These are phyloP conservation scores for Delichon dasypus DNA, from an alignment of 2,797 vertebrate species.

Conservation along the genomic window DNA sequence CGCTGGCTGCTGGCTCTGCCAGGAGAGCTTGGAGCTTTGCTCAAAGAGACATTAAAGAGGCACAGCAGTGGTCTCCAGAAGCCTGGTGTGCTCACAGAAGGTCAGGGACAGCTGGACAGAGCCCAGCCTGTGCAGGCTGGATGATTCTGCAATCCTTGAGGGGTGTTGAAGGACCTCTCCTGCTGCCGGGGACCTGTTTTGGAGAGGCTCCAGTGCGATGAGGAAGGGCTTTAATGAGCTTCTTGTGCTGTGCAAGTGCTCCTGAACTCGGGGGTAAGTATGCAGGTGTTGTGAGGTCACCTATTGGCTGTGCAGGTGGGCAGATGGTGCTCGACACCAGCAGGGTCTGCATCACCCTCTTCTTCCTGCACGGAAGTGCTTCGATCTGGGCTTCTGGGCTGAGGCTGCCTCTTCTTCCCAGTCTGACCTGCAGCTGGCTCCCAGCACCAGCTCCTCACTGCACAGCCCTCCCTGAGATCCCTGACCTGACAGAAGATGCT, in stretches of 20 bases:
- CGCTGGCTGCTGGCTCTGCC: neutral
- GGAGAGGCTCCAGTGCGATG: neutral
- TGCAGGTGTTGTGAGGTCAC: conserved; percentile 22
- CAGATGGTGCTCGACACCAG: neutral
- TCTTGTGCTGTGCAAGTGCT: neutral
- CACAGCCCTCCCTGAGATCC: neutral
- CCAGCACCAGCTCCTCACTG: neutral
- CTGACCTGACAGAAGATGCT: neutral
- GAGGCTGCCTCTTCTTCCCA: neutral
- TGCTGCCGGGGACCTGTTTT: neutral
- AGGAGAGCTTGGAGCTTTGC: neutral
- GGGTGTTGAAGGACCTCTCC: neutral
- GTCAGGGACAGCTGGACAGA: neutral
- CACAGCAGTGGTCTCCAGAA: neutral
- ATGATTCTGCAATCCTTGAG: neutral
- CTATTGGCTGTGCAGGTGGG: neutral
- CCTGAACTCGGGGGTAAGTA: neutral
- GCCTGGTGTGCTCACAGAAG: neutral
- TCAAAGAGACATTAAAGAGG: neutral
- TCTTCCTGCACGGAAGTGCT: neutral
- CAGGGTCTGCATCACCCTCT: neutral
- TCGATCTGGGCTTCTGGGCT: neutral
- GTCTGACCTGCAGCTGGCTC: neutral
- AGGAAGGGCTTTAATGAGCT: neutral
- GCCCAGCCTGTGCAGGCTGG: neutral